Conservation (phyloP, 2,113 vertebrate species). For the Leiothrix lutea region DNA sequence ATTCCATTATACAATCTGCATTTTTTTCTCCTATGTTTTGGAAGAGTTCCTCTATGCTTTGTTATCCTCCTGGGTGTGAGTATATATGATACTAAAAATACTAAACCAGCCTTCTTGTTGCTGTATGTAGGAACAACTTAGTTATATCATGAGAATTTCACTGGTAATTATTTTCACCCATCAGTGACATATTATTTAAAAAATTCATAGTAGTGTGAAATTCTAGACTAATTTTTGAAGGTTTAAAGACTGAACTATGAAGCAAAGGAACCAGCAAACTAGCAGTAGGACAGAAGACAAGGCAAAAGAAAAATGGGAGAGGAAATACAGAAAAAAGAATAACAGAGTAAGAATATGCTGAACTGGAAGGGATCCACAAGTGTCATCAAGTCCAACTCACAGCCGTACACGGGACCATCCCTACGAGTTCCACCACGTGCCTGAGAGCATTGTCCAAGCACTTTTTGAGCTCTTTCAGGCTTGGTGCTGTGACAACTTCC, state of each 20-base stretch:
- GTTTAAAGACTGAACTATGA: not conserved
- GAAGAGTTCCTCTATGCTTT: not conserved
- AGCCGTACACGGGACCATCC: accelerated
- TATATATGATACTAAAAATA: not conserved
- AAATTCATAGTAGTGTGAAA: not conserved
- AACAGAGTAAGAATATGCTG: not conserved
- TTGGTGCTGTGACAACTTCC: not conserved
- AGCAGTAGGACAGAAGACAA: not conserved
- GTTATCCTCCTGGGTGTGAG: not conserved
- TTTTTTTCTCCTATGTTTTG: not conserved
- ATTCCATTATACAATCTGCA: not conserved
- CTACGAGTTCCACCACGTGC: not conserved
- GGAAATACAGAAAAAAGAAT: not conserved
- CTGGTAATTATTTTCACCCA: not conserved
- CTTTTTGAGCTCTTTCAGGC: not conserved
- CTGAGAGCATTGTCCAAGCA: not conserved
- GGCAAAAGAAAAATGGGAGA: not conserved
- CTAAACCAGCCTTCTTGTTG: not conserved
- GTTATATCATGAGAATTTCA: not conserved
- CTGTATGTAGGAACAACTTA: not conserved
- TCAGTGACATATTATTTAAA: not conserved
- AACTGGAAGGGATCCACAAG: not conserved
- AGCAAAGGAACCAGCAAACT: not conserved
- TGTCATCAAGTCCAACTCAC: too few relatives aligned
- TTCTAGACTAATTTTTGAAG: not conserved